These are phyloP conservation scores for Atlantisia rogersi DNA, from an alignment of 2,113 vertebrate species.

Conservation along the genomic window DNA sequence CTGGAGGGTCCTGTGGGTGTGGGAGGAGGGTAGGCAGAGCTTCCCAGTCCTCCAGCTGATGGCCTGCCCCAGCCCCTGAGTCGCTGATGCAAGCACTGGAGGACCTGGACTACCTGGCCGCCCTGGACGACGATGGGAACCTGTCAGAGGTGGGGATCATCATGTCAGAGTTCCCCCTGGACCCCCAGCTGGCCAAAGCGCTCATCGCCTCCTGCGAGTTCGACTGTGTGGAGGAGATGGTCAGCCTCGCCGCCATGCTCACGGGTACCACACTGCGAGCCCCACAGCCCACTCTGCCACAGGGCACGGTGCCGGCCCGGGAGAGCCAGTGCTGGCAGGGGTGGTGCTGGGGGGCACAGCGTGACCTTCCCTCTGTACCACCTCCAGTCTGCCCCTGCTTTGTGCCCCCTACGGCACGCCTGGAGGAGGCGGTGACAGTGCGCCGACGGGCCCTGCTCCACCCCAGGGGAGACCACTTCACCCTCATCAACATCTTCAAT, in stretches of 20 bases:
- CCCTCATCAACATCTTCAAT: conserved; percentile 87
- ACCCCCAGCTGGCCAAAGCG: conserved; percentile 86
- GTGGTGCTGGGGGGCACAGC: fast-evolving
- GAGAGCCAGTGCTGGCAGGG: fast-evolving
- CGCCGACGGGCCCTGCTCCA: conserved; percentile 83
- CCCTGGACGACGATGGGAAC: conserved; percentile 84
- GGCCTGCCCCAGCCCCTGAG: conserved; percentile 77
- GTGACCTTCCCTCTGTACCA: not conserved
- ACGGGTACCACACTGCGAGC: conserved; percentile 44
- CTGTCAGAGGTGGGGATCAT: conserved; percentile 89
- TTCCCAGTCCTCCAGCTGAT: not conserved
- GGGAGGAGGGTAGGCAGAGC: not conserved
- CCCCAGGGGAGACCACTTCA: conserved; percentile 83
- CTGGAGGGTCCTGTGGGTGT: fast-evolving
- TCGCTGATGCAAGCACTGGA: conserved; percentile 89
- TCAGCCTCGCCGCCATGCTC: conserved; percentile 89
- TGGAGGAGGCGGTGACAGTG: conserved; percentile 75
- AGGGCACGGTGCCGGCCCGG: fast-evolving
- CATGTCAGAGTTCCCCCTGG: conserved; percentile 86
- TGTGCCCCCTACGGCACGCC: not conserved
- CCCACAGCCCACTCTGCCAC: fast-evolving
- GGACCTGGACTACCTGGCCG: conserved; percentile 89
- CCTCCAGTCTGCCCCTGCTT: conserved; percentile 48
- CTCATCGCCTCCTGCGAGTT: conserved; percentile 89
- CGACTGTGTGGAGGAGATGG: conserved; percentile 87